phyloP scores from a whole-genome alignment of 2,797 vertebrate species.

The Astyanax mexicanus region DNA sequence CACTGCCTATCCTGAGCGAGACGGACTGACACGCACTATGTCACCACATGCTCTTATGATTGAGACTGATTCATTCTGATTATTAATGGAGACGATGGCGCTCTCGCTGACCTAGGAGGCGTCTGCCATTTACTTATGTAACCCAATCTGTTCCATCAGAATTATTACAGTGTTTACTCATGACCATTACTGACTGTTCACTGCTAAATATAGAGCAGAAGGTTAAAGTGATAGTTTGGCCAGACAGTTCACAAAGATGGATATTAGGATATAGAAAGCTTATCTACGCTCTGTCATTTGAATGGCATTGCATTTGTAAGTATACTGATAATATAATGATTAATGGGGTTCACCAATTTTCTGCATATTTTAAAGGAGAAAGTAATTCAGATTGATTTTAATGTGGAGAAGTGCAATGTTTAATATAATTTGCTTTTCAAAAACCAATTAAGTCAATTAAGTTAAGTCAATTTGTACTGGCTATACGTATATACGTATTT shows the following conservation, averaged over 20 bases:
- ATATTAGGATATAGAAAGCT: background rate
- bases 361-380: too few species aligned
- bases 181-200: conserved; percentile 1
- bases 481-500: too few species aligned
- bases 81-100: conserved; percentile 65
- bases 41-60: conserved; percentile 62
- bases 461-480: too few species aligned
- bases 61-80: conserved; percentile 73
- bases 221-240: background rate
- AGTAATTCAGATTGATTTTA: too few species aligned
- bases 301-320: background rate
- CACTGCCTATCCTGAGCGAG: conserved; percentile 73
- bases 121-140: conserved; percentile 18
- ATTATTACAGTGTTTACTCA: conserved; percentile 1
- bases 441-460: too few species aligned
- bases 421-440: too few species aligned
- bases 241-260: background rate
- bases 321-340: too few species aligned
- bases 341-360: too few species aligned
- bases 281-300: too few species aligned
- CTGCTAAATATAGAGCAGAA: background rate
- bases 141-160: background rate
- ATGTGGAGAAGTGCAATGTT: too few species aligned
- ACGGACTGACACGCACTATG: conserved; percentile 66
- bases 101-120: conserved; percentile 56